Conservation (phyloP, 1,140 invertebrate genomes). For the Neodiprion lecontei region DNA sequence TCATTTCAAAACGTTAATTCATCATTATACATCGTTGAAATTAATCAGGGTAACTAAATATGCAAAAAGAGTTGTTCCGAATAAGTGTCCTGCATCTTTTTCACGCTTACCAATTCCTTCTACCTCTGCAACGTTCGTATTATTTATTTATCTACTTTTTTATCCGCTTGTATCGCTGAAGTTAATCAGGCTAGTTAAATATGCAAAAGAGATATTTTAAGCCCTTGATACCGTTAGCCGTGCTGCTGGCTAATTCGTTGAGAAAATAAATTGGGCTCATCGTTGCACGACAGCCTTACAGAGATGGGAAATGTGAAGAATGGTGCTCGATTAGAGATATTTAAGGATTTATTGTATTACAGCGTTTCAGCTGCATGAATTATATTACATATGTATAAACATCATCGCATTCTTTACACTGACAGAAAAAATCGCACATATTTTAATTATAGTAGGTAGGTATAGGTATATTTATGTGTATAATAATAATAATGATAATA, state of each 20-base stretch:
- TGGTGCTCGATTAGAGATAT: constrained; percentile 1
- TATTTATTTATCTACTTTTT: background rate
- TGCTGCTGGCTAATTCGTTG: background rate
- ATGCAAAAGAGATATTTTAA: background rate
- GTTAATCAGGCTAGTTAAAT: background rate
- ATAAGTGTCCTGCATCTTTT: too few species aligned
- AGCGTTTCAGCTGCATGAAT: constrained; percentile 44
- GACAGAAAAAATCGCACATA: constrained; percentile 22
- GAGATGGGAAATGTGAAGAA: background rate
- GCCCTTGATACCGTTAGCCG: background rate
- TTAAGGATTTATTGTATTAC: constrained; percentile 34
- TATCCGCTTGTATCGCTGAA: background rate
- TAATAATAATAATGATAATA: constrained; percentile 38
- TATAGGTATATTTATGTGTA: constrained; percentile 32
- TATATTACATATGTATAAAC: constrained; percentile 61
- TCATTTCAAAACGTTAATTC: too few species aligned
- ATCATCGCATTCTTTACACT: constrained; percentile 42
- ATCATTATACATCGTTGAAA: too few species aligned
- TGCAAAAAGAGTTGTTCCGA: too few species aligned
- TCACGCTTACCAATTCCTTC: too few species aligned
- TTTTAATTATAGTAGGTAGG: constrained; percentile 34
- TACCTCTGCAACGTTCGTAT: background rate
- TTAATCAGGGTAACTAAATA: too few species aligned
- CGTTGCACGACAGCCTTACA: too few species aligned
- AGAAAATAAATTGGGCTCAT: background rate